Evolutionary conservation across 2,113 vertebrate species (phyloP), one percentile per base, ranked within the genome.

Genomic region (Rhinopithecus roxellana): DNA sequence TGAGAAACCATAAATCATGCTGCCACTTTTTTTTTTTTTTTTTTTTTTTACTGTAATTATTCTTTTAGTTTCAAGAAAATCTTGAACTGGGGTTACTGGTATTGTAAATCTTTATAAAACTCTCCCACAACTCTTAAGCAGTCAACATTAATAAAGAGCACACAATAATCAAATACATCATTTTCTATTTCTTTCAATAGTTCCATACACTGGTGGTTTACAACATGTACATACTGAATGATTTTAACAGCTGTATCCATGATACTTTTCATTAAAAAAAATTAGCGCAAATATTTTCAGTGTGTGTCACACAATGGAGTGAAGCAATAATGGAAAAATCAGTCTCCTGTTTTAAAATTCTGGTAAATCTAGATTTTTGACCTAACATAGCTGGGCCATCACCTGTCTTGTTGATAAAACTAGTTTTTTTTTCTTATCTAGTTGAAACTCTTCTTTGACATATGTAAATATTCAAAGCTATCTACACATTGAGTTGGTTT

Each of bases 31-130:
- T 48, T 11, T 48, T 45, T 45, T 45, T 45, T 32, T 78, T 79
- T 74, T 9, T 11, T 12, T 78, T 84, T 95, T 93, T 27, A 50
- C 38, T 91, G 55, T 55, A 83, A 61, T 83, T 83, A 48, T 13
- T 92, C 6, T 79, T 94, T 94, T 70, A 25, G 8, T 95, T 95
- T 89, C 35, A 59, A 83, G 75, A 78, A 82, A 77, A 83, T 83
- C 35, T 64, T 86, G 11, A 59, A 88, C 40, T 88, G 10, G 11
- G 59, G 23, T 85, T 90, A 80, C 38, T 13, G 38, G 55, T 77
- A 59, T 22, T 82, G 0, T 74, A 85, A 43, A 64, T 64, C 17
- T 48, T 79, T 79, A 30, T 79, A 89, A 89, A 89, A 89, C 32
- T 35, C 32, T 72, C 22, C 69, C 20, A n/a, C 40, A 38, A 61